These are phyloP conservation scores for Branchinecta lynchi DNA, from an alignment of 1,140 invertebrate species.

Conservation along the genomic window DNA sequence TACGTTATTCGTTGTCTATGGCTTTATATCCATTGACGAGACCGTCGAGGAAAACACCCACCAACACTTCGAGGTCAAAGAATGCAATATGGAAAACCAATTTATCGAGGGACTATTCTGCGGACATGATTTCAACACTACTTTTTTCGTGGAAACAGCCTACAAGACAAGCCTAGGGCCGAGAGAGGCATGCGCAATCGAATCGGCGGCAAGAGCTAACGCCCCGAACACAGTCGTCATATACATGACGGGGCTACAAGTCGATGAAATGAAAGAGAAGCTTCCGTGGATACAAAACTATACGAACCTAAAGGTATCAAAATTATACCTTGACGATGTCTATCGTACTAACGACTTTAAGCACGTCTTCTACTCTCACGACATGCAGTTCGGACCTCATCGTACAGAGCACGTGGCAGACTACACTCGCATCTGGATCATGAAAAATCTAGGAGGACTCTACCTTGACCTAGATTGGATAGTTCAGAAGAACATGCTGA, in stretches of 20 bases:
- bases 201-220: not conserved
- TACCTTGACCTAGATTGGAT: not conserved
- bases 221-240: not conserved
- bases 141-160: not conserved
- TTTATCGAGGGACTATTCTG: too few relatives aligned
- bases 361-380: not conserved
- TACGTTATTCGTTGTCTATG: too few relatives aligned
- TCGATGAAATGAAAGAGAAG: not conserved
- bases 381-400: not conserved
- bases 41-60: too few relatives aligned
- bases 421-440: not conserved
- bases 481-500: not conserved
- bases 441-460: not conserved
- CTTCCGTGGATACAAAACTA: not conserved
- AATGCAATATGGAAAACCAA: too few relatives aligned
- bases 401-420: not conserved
- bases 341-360: not conserved
- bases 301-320: not conserved
- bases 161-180: not conserved
- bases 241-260: not conserved
- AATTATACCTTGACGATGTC: not conserved
- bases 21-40: too few relatives aligned
- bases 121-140: conserved; percentile 1
- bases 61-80: too few relatives aligned
- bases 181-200: not conserved